Base-by-base conservation (phyloP, 2,888 invertebrate genomes). In the Monoplex corrugatus region DNA sequence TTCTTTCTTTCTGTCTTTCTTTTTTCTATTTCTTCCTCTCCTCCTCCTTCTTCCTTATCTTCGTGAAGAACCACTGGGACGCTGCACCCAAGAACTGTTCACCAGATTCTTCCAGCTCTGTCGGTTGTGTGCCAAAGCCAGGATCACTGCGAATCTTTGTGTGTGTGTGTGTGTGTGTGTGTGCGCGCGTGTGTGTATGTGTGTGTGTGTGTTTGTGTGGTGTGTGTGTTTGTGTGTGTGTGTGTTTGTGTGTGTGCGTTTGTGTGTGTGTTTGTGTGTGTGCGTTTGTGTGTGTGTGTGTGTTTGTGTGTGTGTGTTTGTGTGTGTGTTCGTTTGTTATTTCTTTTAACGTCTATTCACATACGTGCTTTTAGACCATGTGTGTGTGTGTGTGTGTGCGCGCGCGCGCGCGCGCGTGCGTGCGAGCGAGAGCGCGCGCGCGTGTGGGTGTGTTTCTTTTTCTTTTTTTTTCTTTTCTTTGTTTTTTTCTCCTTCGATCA, bases 281-380 rank as follows among this genome's bases (percentile, higher is more conserved):
- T 44, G 44, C n/a, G 44, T 82, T 8, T 44, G 82, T 82, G 44
- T 82, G 82, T 82, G 44, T 82, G 82, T 44, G 44, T 82, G 82
- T 82, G 44, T 44, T 23, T 44, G 28, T 2, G 82, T 44, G 45
- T 32, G 44, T 44, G n/a, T 28, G 82, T 82, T n/a, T 44, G 82
- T 44, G 45, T 44, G 82, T 44, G 5, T 44, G 82, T 44, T 10
- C 0, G 44, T 3, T n/a, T 13, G 44, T 82, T n/a, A n/a, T n/a
- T n/a, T n/a, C n/a, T n/a, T n/a, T n/a, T n/a, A n/a, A n/a, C n/a
- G n/a, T n/a, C n/a, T n/a, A n/a, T n/a, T n/a, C n/a, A n/a, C n/a
- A n/a, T n/a, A n/a, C n/a, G n/a, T n/a, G n/a, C n/a, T n/a, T n/a
- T 6, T 23, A n/a, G 68, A 1, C 28, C n/a, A 28, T 13, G 82